phyloP scores from a whole-genome alignment of 1,140 invertebrate species.

The Aphelinus certus region DNA sequence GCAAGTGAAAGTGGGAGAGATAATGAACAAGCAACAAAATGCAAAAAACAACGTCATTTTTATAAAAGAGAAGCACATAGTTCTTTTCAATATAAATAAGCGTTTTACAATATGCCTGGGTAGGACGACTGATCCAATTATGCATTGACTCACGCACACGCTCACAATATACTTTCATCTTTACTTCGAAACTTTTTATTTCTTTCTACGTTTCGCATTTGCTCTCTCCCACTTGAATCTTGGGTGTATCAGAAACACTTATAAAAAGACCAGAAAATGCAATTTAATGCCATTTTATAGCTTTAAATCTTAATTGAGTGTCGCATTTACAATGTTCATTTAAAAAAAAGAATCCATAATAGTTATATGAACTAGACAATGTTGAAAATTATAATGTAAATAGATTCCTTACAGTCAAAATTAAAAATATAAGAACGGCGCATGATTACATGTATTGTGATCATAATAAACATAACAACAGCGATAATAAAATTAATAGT shows the following conservation, averaged over 20 bases:
- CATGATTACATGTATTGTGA: background rate
- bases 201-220: background rate
- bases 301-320: conserved; percentile 2
- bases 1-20: background rate
- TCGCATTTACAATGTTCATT: background rate
- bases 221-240: background rate
- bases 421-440: conserved; percentile 21
- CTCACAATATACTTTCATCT: background rate
- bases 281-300: background rate
- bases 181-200: background rate
- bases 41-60: background rate
- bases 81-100: no score
- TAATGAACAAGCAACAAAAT: background rate
- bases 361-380: conserved; percentile 3
- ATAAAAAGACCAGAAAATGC: conserved; percentile 17
- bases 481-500: conserved; percentile 16
- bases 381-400: conserved; percentile 1
- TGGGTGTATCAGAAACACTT: background rate
- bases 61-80: no score
- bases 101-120: no score
- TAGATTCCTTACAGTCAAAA: background rate
- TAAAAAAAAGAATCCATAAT: conserved; percentile 1
- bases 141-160: no score
- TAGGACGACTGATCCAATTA: no score
- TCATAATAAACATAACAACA: conserved; percentile 27